phyloP scores from a whole-genome alignment of 1,140 invertebrate species.

The Leucophenga varia region DNA sequence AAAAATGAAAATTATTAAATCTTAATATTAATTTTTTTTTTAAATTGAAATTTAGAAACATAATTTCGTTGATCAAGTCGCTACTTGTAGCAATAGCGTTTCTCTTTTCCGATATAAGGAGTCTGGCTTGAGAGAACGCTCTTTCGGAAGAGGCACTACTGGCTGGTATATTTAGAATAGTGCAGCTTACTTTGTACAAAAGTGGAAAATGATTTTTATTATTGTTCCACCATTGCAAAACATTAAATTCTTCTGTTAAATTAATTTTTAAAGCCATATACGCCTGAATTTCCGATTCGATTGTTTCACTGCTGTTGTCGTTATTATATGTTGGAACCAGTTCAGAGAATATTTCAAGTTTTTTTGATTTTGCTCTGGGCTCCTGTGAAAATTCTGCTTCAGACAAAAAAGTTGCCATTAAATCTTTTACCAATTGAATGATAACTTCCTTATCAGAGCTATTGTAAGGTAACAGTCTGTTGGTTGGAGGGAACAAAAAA shows the following conservation, averaged over 20 bases:
- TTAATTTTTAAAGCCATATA: not conserved
- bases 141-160: not conserved
- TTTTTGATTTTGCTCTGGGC: not conserved
- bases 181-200: not conserved
- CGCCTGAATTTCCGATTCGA: not conserved
- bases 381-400: not conserved
- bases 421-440: not conserved
- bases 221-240: not conserved
- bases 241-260: not conserved
- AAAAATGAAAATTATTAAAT: too few relatives aligned
- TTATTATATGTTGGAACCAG: not conserved
- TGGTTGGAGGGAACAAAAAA: constrained; percentile 2
- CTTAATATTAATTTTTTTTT: not conserved
- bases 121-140: not conserved
- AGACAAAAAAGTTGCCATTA: not conserved
- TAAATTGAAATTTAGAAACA: not conserved
- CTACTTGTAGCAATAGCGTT: not conserved
- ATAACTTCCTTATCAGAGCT: not conserved
- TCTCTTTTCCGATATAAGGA: not conserved
- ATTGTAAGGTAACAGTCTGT: not conserved
- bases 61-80: not conserved
- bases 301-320: not conserved
- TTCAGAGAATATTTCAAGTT: not conserved
- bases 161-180: not conserved
- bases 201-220: not conserved